Conservation (phyloP, 2,888 invertebrate genomes). For the Nomada lathburiana region DNA sequence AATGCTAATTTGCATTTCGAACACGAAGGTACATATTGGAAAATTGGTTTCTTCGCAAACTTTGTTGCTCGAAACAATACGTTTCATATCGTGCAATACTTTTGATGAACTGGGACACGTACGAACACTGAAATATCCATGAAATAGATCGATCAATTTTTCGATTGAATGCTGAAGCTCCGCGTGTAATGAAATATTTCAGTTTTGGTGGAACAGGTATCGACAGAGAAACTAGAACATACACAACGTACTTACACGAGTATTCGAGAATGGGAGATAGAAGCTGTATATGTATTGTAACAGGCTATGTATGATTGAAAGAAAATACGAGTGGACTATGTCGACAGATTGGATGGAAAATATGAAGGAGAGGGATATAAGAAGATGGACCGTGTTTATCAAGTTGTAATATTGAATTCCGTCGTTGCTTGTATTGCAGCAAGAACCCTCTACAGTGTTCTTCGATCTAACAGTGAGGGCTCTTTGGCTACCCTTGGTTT, state of each 20-base stretch:
- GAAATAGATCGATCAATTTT: background rate
- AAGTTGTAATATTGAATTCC: background rate
- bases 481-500: background rate
- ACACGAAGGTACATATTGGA: background rate
- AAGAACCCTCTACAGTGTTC: background rate
- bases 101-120: background rate
- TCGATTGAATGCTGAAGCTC: background rate
- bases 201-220: background rate
- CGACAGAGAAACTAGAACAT: background rate
- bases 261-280: too few relatives aligned
- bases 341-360: background rate
- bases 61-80: background rate
- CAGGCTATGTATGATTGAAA: background rate
- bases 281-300: background rate
- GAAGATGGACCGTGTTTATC: background rate
- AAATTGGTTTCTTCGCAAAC: background rate
- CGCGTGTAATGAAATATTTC: conserved; percentile 1
- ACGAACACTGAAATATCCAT: background rate
- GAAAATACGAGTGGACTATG: background rate
- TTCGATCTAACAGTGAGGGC: background rate
- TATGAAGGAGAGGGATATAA: background rate
- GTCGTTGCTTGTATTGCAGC: background rate
- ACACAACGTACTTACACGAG: background rate
- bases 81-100: background rate
- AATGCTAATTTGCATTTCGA: background rate